Evolutionary conservation across 2,797 vertebrate genomes (phyloP).

Genomic region (Sebastes paucispinis): DNA sequence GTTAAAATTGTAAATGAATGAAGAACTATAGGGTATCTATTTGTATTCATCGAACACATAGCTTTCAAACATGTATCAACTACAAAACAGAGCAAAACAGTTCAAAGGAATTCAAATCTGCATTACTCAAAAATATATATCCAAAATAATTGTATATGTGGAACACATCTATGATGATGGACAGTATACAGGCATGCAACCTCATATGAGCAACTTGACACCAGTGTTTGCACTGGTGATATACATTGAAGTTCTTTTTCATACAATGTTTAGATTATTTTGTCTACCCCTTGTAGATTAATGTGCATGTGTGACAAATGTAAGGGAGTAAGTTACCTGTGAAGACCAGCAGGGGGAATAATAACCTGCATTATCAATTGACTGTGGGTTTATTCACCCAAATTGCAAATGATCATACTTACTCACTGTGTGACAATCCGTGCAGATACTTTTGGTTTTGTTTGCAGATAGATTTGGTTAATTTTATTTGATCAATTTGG

Average conservation of each 20-base stretch:
- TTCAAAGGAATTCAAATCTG: background rate
- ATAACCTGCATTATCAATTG: background rate
- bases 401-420: background rate
- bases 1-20: background rate
- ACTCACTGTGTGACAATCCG: background rate
- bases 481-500: too few species aligned
- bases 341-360: constrained; percentile 30
- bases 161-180: background rate
- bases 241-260: background rate
- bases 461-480: background rate
- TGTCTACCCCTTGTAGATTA: background rate
- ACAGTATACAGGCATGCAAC: background rate
- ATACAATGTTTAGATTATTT: background rate
- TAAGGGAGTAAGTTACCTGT: background rate
- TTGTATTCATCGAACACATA: background rate
- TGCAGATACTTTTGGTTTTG: background rate
- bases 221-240: background rate
- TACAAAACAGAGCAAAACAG: background rate
- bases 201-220: background rate
- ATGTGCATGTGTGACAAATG: rapidly evolving
- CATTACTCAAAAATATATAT: background rate
- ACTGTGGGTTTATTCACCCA: background rate
- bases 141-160: background rate
- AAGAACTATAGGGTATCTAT: background rate
- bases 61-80: background rate